phyloP scores from a whole-genome alignment of 2,113 vertebrate species.

The Seriola dumerili region DNA sequence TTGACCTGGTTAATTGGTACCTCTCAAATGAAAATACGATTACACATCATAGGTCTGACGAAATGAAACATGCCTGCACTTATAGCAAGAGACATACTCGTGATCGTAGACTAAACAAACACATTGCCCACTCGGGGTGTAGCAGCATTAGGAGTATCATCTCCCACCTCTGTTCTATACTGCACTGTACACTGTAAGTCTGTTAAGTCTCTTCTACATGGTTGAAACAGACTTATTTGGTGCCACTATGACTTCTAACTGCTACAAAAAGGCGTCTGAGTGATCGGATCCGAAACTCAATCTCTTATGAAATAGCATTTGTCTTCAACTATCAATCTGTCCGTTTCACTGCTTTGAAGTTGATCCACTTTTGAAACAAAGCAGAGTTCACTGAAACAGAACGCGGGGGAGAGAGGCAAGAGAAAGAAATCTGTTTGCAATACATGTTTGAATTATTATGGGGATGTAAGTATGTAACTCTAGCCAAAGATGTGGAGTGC shows the following conservation, averaged over 20 bases:
- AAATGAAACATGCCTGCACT: slow-evolving; percentile 55
- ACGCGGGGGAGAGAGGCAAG: slow-evolving; percentile 62
- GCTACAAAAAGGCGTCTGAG: slow-evolving; percentile 57
- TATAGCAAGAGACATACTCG: not conserved
- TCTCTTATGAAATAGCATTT: slow-evolving; percentile 79
- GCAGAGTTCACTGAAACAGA: slow-evolving; percentile 70
- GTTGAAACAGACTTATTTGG: slow-evolving; percentile 36
- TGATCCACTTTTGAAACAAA: slow-evolving; percentile 81
- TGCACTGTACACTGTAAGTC: not conserved
- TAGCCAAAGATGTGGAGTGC: slow-evolving; percentile 73
- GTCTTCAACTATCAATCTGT: slow-evolving; percentile 81
- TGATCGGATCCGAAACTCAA: slow-evolving; percentile 75
- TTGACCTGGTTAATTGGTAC: slow-evolving; percentile 60
- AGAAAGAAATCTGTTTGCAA: slow-evolving; percentile 70
- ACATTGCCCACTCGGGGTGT: not conserved
- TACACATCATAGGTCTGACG: slow-evolving; percentile 33
- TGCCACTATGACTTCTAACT: slow-evolving; percentile 34
- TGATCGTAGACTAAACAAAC: slow-evolving; percentile 47
- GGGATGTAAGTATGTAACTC: slow-evolving; percentile 81
- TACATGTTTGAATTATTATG: slow-evolving; percentile 83
- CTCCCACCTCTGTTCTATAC: not conserved
- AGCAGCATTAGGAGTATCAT: slow-evolving; percentile 17
- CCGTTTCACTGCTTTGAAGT: slow-evolving; percentile 80
- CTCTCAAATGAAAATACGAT: slow-evolving; percentile 41
- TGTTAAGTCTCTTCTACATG: not conserved